Percentiles rank a stretch among this genome's conserved stretches.
Conservation (phyloP, 2,113 vertebrate species). For the Rhadina sibilatrix region DNA sequence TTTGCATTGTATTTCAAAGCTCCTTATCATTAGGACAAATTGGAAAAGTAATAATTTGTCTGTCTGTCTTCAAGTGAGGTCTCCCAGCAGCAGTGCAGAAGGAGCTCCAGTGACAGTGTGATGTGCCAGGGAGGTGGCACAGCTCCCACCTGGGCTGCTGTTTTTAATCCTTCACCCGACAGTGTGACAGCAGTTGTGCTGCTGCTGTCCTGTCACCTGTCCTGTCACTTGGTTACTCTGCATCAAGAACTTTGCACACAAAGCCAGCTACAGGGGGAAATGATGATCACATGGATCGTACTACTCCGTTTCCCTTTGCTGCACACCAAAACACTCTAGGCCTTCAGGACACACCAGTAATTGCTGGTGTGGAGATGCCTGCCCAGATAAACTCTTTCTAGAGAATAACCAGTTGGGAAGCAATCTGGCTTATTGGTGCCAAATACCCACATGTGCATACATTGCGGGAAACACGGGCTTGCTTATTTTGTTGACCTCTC, state of each 20-base stretch:
- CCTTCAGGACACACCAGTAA: neutral
- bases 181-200: neutral
- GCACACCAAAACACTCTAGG: neutral
- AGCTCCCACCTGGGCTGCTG: neutral
- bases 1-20: constrained; percentile 17
- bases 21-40: neutral
- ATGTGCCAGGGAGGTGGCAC: accelerated
- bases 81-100: neutral
- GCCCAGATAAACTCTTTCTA: neutral
- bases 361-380: constrained; percentile 13
- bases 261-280: neutral
- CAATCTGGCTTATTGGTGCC: neutral
- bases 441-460: neutral
- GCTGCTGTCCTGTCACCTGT: neutral
- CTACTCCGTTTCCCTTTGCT: neutral
- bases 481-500: neutral
- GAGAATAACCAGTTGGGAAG: neutral
- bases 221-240: neutral
- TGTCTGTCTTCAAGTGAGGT: neutral
- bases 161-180: neutral
- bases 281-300: accelerated
- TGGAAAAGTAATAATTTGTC: neutral
- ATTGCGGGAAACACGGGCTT: neutral
- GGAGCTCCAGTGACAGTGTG: neutral
- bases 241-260: neutral